Evolutionary conservation across 2,113 vertebrate species (phyloP).

Genomic region (Seriola dumerili): DNA sequence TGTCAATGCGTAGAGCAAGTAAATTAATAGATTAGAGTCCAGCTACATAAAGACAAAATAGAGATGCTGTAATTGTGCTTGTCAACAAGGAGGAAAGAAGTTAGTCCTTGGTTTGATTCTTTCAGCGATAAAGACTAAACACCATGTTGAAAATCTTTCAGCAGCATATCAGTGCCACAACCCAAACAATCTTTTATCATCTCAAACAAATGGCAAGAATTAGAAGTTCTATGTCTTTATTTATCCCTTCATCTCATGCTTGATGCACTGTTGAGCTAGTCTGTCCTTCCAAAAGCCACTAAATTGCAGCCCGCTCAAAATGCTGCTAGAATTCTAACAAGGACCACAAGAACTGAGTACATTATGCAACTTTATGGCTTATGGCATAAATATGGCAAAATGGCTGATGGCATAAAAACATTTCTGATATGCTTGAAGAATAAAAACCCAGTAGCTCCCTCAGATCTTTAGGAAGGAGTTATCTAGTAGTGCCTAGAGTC

Average conservation of each 20-base stretch:
- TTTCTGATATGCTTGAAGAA: conserved; percentile 1
- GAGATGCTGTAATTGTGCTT: background rate
- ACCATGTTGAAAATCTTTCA: background rate
- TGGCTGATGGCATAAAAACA: background rate
- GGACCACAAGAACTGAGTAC: background rate
- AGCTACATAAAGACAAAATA: background rate
- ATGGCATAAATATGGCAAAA: background rate
- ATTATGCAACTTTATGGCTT: background rate
- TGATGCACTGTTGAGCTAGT: too few species aligned
- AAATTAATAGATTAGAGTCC: background rate
- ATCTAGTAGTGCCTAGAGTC: background rate
- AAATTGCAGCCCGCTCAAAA: background rate
- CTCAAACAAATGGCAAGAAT: too few species aligned
- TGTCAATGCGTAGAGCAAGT: background rate
- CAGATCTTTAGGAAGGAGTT: background rate
- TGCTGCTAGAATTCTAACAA: too few species aligned
- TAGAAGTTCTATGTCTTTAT: too few species aligned
- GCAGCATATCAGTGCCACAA: too few species aligned
- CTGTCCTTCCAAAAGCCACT: background rate
- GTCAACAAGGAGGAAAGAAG: background rate
- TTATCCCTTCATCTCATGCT: too few species aligned
- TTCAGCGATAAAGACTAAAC: background rate
- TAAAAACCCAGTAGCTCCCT: background rate
- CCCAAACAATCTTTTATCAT: too few species aligned
- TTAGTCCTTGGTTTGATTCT: background rate